These are phyloP conservation scores for Phengaris alcon DNA, from an alignment of 2,888 invertebrate genomes.

Conservation along the genomic window DNA sequence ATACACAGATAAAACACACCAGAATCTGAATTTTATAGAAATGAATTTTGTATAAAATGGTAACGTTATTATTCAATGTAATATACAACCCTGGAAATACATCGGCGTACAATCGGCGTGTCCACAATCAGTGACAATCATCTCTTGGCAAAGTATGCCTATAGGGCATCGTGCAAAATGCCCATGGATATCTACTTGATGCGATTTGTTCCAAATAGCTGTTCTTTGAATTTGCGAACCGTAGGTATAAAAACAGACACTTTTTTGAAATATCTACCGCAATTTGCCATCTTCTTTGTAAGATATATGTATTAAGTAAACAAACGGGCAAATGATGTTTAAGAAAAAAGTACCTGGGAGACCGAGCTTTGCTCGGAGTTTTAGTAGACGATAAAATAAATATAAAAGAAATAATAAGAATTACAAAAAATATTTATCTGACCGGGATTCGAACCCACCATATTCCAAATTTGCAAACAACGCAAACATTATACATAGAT, in stretches of 20 bases:
- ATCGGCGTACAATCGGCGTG: not conserved
- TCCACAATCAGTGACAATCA: slow-evolving; percentile 19
- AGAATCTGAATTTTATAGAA: no score
- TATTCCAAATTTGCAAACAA: no score
- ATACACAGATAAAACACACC: not conserved
- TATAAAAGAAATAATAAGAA: no score
- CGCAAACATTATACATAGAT: no score
- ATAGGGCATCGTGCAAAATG: slow-evolving; percentile 22
- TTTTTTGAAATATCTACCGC: not conserved
- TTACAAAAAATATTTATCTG: no score
- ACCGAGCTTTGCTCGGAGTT: no score
- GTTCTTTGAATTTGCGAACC: not conserved
- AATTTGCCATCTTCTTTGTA: no score
- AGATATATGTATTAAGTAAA: not conserved
- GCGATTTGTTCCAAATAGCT: not conserved
- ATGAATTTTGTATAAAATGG: not conserved
- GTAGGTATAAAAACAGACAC: not conserved
- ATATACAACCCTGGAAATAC: not conserved
- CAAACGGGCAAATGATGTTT: not conserved
- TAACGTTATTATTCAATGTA: not conserved
- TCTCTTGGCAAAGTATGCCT: slow-evolving; percentile 21
- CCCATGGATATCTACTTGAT: not conserved
- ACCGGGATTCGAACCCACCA: no score
- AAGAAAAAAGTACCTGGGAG: not conserved
- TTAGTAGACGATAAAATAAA: no score